A percentile compares a stretch with the other conserved stretches of the same genome.
Conservation (phyloP, 1,140 invertebrate species). For the Druon quercuslanigerum region DNA sequence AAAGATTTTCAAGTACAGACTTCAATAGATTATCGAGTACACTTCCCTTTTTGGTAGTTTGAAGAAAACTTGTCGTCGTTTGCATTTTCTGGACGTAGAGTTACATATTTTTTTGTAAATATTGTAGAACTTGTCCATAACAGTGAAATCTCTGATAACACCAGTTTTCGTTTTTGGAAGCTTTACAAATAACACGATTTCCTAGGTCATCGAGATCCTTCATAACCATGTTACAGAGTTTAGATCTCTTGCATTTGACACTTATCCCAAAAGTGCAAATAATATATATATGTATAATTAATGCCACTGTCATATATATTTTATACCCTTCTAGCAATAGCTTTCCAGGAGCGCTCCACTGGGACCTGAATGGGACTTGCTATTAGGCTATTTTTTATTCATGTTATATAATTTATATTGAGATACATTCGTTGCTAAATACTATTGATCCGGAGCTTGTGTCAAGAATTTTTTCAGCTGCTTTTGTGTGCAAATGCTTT, state of each 20-base stretch:
- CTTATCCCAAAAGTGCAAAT: conserved; percentile 45
- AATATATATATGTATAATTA: not conserved
- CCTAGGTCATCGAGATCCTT: conserved; percentile 48
- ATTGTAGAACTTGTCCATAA: conserved; percentile 9
- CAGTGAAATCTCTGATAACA: not conserved
- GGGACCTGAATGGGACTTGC: too few relatives aligned
- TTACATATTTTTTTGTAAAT: conserved; percentile 21
- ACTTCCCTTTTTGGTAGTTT: conserved; percentile 24
- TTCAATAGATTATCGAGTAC: conserved; percentile 48
- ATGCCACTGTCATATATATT: too few relatives aligned
- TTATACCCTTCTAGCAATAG: too few relatives aligned
- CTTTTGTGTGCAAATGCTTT: not conserved
- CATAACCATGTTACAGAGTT: conserved; percentile 47
- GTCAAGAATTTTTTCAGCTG: not conserved
- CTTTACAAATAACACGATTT: conserved; percentile 38
- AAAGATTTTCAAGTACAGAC: conserved; percentile 47
- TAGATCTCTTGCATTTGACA: conserved; percentile 47
- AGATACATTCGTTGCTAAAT: not conserved
- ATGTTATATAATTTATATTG: not conserved
- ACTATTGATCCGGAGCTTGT: not conserved
- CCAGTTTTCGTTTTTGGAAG: conserved; percentile 30
- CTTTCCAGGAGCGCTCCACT: too few relatives aligned
- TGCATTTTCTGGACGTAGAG: conserved; percentile 7
- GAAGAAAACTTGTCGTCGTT: conserved; percentile 1
- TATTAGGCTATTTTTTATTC: too few relatives aligned